phyloP scores from a whole-genome alignment of 2,113 vertebrate species.

The Hemibagrus wyckioides region DNA sequence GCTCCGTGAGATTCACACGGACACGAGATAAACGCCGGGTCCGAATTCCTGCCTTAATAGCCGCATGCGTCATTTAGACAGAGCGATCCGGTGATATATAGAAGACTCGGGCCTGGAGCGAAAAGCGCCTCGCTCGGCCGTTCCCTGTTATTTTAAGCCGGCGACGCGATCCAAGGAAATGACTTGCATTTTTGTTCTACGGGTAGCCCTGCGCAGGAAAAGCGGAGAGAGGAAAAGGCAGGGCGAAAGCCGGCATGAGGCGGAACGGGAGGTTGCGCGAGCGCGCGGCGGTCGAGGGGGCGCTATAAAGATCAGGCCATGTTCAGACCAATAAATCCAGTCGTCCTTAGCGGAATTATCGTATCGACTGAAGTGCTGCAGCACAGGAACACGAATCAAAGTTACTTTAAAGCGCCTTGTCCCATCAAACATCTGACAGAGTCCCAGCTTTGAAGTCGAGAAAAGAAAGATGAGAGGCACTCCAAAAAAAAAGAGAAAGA shows the following conservation, averaged over 20 bases:
- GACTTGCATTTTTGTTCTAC: slow-evolving; percentile 44
- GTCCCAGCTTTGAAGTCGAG: slow-evolving; percentile 27
- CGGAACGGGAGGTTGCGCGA: not conserved
- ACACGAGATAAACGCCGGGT: not conserved
- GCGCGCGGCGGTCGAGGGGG: not conserved
- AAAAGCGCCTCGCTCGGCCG: not conserved
- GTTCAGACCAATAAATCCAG: not conserved
- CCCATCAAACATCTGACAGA: slow-evolving; percentile 16
- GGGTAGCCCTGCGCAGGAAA: slow-evolving; percentile 12
- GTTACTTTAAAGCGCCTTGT: slow-evolving; percentile 9
- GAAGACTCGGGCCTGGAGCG: not conserved
- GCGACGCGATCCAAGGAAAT: slow-evolving; percentile 45
- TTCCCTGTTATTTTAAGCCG: slow-evolving; percentile 37
- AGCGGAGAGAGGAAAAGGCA: not conserved
- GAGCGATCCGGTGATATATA: slow-evolving; percentile 28
- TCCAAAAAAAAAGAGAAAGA: not conserved
- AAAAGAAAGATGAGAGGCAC: slow-evolving; percentile 23
- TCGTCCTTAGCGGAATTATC: not conserved
- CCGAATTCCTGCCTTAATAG: slow-evolving; percentile 34
- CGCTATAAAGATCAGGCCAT: not conserved
- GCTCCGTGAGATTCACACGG: not conserved
- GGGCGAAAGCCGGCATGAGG: not conserved
- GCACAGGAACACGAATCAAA: not conserved
- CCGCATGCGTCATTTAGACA: slow-evolving; percentile 35
- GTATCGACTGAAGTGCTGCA: slow-evolving; percentile 1